Evolutionary conservation across 2,888 invertebrate species (phyloP).

Genomic region (Zygothrica quintamaculata): DNA sequence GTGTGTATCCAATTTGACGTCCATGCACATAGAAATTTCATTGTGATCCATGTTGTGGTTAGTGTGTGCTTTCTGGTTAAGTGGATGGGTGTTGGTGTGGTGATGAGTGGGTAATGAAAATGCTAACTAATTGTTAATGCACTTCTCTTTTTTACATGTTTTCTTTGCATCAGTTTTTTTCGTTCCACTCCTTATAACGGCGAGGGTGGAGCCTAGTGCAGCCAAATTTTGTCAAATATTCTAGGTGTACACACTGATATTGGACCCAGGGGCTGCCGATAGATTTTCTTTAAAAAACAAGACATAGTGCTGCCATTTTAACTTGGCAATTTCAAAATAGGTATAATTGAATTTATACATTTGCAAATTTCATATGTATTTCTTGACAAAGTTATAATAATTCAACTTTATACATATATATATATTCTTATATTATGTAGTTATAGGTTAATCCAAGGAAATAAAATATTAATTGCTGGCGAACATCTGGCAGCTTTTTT

Average conservation of each 20-base stretch:
- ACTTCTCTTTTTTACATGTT: conserved; percentile 55
- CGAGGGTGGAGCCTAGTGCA: conserved; percentile 50
- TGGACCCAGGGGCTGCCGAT: too few relatives aligned
- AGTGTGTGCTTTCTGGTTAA: conserved; percentile 9
- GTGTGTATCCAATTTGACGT: conserved; percentile 84
- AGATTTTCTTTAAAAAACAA: too few relatives aligned
- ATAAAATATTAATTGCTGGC: neutral
- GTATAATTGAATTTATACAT: too few relatives aligned
- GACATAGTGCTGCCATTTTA: too few relatives aligned
- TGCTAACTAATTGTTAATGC: conserved; percentile 27
- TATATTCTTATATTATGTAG: too few relatives aligned
- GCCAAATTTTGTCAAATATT: conserved; percentile 4
- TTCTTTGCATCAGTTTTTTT: conserved; percentile 38
- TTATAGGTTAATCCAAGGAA: too few relatives aligned
- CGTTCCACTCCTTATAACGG: conserved; percentile 42
- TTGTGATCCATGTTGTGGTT: conserved; percentile 81
- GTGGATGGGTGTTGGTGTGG: conserved; percentile 28
- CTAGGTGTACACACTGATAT: conserved; percentile 18
- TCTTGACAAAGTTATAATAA: too few relatives aligned
- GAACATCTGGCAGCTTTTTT: too few relatives aligned
- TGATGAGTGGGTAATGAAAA: conserved; percentile 55
- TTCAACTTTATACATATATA: too few relatives aligned
- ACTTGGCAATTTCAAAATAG: too few relatives aligned
- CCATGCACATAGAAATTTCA: conserved; percentile 83
- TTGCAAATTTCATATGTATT: too few relatives aligned